These are phyloP conservation scores for Creontiades dilutus DNA, from an alignment of 2,888 invertebrate genomes.

Conservation along the genomic window DNA sequence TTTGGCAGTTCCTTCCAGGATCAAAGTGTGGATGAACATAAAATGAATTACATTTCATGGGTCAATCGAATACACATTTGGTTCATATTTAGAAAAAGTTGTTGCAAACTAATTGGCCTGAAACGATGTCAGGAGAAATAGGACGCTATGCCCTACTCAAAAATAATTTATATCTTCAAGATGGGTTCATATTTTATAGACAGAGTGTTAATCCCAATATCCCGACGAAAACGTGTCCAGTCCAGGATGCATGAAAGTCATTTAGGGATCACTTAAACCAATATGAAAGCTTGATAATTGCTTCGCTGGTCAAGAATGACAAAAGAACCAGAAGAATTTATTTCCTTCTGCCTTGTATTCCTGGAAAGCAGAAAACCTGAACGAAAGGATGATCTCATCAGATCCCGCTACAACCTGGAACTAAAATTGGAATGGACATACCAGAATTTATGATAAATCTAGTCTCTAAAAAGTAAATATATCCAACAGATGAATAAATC, in stretches of 20 bases:
- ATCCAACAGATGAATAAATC: no score
- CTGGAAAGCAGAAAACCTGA: conserved; percentile 56
- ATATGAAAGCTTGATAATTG: conserved; percentile 76
- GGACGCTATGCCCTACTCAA: neutral
- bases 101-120: conserved; percentile 12
- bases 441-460: conserved; percentile 61
- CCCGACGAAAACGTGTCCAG: conserved; percentile 74
- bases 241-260: conserved; percentile 76
- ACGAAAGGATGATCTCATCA: conserved; percentile 74
- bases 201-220: conserved; percentile 69
- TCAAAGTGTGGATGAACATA: neutral
- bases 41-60: conserved; percentile 43
- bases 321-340: conserved; percentile 76
- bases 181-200: conserved; percentile 41
- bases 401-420: conserved; percentile 73
- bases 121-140: conserved; percentile 33
- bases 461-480: no score
- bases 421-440: conserved; percentile 74
- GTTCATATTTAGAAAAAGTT: neutral
- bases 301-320: conserved; percentile 77
- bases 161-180: conserved; percentile 24
- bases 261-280: conserved; percentile 76
- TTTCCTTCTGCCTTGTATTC: conserved; percentile 62
- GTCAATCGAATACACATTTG: neutral
- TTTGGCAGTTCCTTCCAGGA: neutral